These are phyloP conservation scores for Carcinoscorpius rotundicauda DNA, from an alignment of 1,140 invertebrate species.

Conservation along the genomic window DNA sequence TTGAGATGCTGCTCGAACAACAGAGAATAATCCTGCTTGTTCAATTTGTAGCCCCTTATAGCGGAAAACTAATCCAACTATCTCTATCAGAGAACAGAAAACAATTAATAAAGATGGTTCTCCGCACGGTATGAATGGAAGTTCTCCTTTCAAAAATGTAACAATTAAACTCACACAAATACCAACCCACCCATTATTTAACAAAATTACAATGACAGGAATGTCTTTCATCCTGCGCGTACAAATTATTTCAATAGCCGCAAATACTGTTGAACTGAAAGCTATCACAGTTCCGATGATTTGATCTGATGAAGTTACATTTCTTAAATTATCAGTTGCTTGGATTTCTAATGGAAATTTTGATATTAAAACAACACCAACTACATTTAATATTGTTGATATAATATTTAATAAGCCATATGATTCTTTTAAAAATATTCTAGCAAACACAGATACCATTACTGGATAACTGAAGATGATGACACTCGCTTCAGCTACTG, in stretches of 20 bases:
- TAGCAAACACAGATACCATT: slow-evolving; percentile 42
- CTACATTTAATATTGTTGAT: slow-evolving; percentile 37
- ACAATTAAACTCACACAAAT: slow-evolving; percentile 65
- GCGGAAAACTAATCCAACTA: slow-evolving; percentile 70
- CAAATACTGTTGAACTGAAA: slow-evolving; percentile 70
- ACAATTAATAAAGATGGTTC: slow-evolving; percentile 62
- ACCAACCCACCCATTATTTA: slow-evolving; percentile 54
- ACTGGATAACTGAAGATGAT: slow-evolving; percentile 47
- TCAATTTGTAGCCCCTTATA: slow-evolving; percentile 74
- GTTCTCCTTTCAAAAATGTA: slow-evolving; percentile 56
- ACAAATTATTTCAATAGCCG: slow-evolving; percentile 75
- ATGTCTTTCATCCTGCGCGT: slow-evolving; percentile 69
- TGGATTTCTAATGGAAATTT: slow-evolving; percentile 39
- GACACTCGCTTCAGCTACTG: slow-evolving; percentile 44
- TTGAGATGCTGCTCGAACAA: slow-evolving; percentile 64
- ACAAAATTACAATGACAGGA: slow-evolving; percentile 80
- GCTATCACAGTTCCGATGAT: slow-evolving; percentile 55
- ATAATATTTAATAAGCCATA: slow-evolving; percentile 41
- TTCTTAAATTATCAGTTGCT: not conserved
- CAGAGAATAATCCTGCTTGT: slow-evolving; percentile 75
- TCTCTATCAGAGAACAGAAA: slow-evolving; percentile 68
- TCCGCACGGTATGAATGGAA: slow-evolving; percentile 67
- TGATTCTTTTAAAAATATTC: slow-evolving; percentile 41
- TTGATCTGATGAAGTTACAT: slow-evolving; percentile 9
- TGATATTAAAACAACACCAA: slow-evolving; percentile 41